Evolutionary conservation across 2,888 invertebrate genomes (phyloP).

Genomic region (Drosophila merina): DNA sequence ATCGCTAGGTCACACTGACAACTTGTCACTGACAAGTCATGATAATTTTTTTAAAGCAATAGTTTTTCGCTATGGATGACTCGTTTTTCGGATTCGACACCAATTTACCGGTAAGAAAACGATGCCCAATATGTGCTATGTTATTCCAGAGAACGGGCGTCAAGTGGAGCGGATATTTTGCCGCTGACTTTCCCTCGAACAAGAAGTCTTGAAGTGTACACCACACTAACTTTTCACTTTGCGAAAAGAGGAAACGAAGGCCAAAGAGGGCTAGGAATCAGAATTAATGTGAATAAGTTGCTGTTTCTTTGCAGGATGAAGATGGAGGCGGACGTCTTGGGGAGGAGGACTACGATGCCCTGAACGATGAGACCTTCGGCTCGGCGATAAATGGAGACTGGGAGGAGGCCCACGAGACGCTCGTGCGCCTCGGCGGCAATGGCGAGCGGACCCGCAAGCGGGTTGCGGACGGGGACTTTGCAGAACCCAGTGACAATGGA

Average conservation of each 20-base stretch:
- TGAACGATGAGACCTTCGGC: conserved; percentile 97
- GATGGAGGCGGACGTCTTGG: conserved; percentile 86
- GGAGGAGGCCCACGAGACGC: conserved; percentile 90
- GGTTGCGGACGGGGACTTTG: conserved; percentile 30
- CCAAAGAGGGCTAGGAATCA: conserved; percentile 21
- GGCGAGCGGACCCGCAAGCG: conserved; percentile 56
- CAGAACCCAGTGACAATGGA: conserved; percentile 42
- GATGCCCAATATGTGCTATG: neutral
- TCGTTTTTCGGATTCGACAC: conserved; percentile 94
- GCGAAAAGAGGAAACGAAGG: conserved; percentile 29
- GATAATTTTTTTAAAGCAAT: conserved; percentile 86
- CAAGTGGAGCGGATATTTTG: neutral
- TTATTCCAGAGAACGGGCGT: neutral
- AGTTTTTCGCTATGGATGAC: conserved; percentile 91
- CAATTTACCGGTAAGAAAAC: conserved; percentile 88
- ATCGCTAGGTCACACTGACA: conserved; percentile 37
- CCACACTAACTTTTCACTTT: conserved; percentile 25
- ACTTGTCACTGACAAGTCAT: conserved; percentile 88
- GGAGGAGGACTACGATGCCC: conserved; percentile 94
- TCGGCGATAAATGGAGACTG: conserved; percentile 90
- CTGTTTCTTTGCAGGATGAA: conserved; percentile 70
- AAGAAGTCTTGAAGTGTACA: conserved; percentile 7
- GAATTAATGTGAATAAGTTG: neutral
- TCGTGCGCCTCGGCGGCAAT: conserved; percentile 84
- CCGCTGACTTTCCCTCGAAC: neutral